phyloP scores from a whole-genome alignment of 2,888 invertebrate species.

The Phlogophora meticulosa region DNA sequence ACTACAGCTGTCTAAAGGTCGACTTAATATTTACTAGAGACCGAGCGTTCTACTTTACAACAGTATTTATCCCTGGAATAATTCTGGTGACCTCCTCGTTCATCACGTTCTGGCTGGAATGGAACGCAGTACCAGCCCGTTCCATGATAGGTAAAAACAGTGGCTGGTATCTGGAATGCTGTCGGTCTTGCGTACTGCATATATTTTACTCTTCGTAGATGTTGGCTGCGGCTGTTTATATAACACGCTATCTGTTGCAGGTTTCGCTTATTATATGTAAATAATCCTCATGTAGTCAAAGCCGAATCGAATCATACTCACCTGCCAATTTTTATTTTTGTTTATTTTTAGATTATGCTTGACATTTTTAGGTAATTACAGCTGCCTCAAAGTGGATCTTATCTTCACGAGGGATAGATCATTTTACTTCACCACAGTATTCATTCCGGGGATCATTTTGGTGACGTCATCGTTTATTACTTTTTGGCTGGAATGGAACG shows the following conservation, averaged over 20 bases:
- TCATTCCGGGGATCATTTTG: constrained; percentile 98
- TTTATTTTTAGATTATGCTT: constrained; percentile 87
- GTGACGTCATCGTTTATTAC: constrained; percentile 99
- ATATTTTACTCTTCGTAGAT: constrained; percentile 80
- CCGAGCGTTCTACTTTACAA: constrained; percentile 97
- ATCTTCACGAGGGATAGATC: constrained; percentile 98
- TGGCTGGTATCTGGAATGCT: constrained; percentile 83
- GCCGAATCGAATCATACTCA: constrained; percentile 71
- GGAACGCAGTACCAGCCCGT: constrained; percentile 97
- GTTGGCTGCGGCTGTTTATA: constrained; percentile 86
- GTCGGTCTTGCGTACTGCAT: constrained; percentile 84
- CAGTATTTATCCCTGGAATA: constrained; percentile 97
- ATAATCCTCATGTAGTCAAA: constrained; percentile 63
- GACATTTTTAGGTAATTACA: constrained; percentile 96
- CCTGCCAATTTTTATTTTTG: constrained; percentile 66
- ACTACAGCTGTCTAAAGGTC: constrained; percentile 97
- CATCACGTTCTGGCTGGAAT: constrained; percentile 97
- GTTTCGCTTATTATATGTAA: constrained; percentile 81
- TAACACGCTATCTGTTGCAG: constrained; percentile 86
- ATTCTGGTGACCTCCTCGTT: constrained; percentile 96
- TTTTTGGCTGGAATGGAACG: constrained; percentile 99
- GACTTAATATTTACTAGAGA: constrained; percentile 97
- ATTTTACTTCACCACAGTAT: constrained; percentile 99
- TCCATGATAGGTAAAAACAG: constrained; percentile 96
- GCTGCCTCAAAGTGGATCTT: constrained; percentile 98